Base-by-base conservation (phyloP, 1,140 invertebrate species). In the Hesperophylax magnus region DNA sequence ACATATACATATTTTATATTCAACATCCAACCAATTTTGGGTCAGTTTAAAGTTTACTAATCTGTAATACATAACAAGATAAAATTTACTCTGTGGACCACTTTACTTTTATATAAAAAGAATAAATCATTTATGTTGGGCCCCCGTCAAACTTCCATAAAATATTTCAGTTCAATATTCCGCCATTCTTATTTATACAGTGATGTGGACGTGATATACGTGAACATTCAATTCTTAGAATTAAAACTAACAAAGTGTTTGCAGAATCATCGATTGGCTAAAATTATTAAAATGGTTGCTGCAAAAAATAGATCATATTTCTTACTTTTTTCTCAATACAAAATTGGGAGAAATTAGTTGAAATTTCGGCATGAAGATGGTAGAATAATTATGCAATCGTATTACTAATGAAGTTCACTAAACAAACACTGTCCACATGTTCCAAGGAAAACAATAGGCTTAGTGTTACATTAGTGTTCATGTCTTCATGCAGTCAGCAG, bases 31-130 rank as follows among this genome's bases (percentile, higher is more conserved):
- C 22, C 22, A 65, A 65, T 31, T 20, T 24, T 61, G 18, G 56
- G n/a, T 24, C 18, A 27, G 63, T 24, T 34, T 34, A 65, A 65
- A 65, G 22, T 65, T 71, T 47, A n/a, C 67, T 71, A 52, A 71
- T 71, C n/a, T 71, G 7, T 20, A 52, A 71, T 71, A 71, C n/a
- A 71, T 71, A 71, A 71, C 67, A 22, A 52, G 65, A 52, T 71
- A 71, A 22, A 71, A 47, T 71, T 71, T 71, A 71, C 22, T 71
- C 31, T 24, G 22, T 71, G 67, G 67, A 71, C 67, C 67, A 24
- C 39, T 71, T 20, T 71, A 8, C 17, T 71, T 71, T 71, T 27
- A 34, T 14, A 47, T 47, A 47, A 47, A 58, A 67, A 27, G 31
- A 31, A 27, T 67, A 34, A 27, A 31, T 31, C 63, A 67, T 22